Evolutionary conservation across 2,113 vertebrate genomes (phyloP), one percentile per base, ranked within the genome.

Genomic region (Urocitellus parryii): DNA sequence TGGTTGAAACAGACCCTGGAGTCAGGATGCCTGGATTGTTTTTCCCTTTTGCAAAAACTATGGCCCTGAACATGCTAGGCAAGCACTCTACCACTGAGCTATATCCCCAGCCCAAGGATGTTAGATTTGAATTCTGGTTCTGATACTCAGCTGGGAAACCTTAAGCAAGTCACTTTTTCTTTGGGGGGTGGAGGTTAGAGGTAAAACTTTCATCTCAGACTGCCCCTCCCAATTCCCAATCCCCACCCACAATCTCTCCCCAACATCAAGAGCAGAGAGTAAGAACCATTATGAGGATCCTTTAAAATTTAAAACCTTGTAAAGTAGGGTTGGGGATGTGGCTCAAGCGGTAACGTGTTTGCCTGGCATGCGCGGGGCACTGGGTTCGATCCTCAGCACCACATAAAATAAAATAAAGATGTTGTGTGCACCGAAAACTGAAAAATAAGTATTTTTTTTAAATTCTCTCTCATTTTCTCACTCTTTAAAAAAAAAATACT

Each of bases 151-250:
- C 42, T 73, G 56, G 17, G 32, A 93, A 70, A 88, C 25, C 27
- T 17, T 53, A 56, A 34, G n/a, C 37, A 90, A 20, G 37, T 95
- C 82, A 85, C 42, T 34, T 68, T 68, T 68, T 68, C 12, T 14
- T 70, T 70, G 32, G 32, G 13, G 32, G 32, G 65, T 4, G 27
- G 24, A 4, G 12, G 51, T 89, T 76, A 95, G 97, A 96, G 78
- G 73, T 97, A 97, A 97, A 96, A 97, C 74, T 97, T 98, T 98
- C 95, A 97, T 97, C 51, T 93, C 83, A 89, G 95, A 94, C 68
- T 18, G 11, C 63, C 85, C 67, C 82, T 94, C 96, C 92, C 76
- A 73, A 91, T 79, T 80, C 78, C 84, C 51, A 20, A 74, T 34
- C 34, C 67, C 61, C 58, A 90, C 91, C 56, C 58, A 80, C 78